Conservation (phyloP, 2,888 invertebrate species). For the Perizoma flavofasciatum region DNA sequence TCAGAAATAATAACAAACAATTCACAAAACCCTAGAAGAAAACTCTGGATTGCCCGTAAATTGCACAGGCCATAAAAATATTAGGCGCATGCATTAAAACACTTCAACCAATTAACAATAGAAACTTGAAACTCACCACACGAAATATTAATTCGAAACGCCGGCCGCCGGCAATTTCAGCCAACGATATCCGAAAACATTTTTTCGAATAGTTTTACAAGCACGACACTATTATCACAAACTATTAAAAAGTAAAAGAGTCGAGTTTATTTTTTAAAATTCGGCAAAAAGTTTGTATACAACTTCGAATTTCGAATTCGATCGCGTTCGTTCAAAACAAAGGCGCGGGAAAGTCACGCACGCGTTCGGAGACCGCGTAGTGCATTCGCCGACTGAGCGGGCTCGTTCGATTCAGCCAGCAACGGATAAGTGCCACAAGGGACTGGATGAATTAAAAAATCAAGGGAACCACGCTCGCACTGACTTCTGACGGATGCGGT, state of each 20-base stretch:
- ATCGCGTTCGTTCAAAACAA: conserved; percentile 52
- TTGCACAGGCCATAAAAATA: conserved; percentile 24
- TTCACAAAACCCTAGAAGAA: no score
- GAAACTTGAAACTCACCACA: conserved; percentile 29
- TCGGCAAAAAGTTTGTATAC: conserved; percentile 23
- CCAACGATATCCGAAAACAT: conserved; percentile 30
- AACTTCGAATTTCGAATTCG: conserved; percentile 42
- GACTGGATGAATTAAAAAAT: conserved; percentile 44
- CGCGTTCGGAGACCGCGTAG: conserved; percentile 54
- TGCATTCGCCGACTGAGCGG: conserved; percentile 56
- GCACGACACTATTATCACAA: conserved; percentile 29
- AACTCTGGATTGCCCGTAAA: conserved; percentile 13
- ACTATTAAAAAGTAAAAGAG: conserved; percentile 9
- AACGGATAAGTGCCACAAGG: conserved; percentile 38
- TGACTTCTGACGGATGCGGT: conserved; percentile 49
- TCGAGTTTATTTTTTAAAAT: conserved; percentile 1
- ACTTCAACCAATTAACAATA: conserved; percentile 29
- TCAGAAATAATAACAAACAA: no score
- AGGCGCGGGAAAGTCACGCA: conserved; percentile 46
- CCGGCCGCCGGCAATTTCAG: conserved; percentile 19
- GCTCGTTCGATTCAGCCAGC: conserved; percentile 28
- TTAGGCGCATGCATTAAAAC: conserved; percentile 20
- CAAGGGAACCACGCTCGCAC: conserved; percentile 48
- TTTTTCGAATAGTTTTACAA: conserved; percentile 26
- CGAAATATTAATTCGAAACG: conserved; percentile 18